Evolutionary conservation across 2,797 vertebrate genomes (phyloP), one percentile per base, ranked within the genome.

Genomic region (Danio jaintianensis): DNA sequence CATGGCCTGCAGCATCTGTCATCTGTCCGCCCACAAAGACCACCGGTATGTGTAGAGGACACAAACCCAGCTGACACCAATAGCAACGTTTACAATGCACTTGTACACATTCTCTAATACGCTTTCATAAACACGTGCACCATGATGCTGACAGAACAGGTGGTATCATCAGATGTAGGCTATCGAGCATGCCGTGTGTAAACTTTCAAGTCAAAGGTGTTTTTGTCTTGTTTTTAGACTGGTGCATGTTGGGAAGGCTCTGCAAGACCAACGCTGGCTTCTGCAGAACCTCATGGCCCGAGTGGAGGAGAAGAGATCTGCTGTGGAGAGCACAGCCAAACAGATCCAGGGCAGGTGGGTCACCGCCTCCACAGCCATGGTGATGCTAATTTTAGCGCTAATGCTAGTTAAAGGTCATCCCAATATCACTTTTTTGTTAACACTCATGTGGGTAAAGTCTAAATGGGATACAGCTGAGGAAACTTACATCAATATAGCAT

Each of bases 1-100:
- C 86, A 90, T 95, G 91, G 93, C 94, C 93, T 95, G 94, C 81
- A 94, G 91, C 92, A 94, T 93, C 93, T 95, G 94, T 91, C 94
- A 94, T 91, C 93, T 95, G 92, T 94, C 94, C 86, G 87, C 92
- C 86, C 94, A 95, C 91, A 93, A 93, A 91, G 94, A 93, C 89
- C 94, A 95, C 92, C 94, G 93, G 94, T 94, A 90, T 93, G 93
- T 85, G 20, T 73, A 81, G 88, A 87, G 69, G 86, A 83, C 82
- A 71, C 22, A 22, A 16, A 78, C 12, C 52, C 84, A 29, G 43
- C 62, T 62, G 53, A 20, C 73, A 70, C 4, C 52, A 56, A 71
- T 64, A 29, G 22, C 43, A 36, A 42, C 40, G 2, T 63, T 53
- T 29, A 77, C 59, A 15, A 48, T 48, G 40, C 18, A 52, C 69